Evolutionary conservation across 2,797 vertebrate genomes (phyloP), one percentile per base, ranked within the genome.

Genomic region (Aplochiton taeniatus): DNA sequence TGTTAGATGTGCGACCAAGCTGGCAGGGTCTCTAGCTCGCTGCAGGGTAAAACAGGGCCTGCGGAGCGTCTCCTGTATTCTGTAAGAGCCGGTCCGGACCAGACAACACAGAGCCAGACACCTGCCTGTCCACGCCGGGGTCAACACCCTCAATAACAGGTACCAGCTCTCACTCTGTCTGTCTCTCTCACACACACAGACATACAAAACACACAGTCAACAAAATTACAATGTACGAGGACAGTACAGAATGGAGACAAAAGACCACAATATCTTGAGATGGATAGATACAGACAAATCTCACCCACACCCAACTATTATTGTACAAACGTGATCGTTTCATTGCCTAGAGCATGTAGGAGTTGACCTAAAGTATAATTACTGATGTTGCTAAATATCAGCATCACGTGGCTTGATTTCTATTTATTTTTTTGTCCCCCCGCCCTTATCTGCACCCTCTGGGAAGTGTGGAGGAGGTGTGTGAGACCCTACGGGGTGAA

Each of bases 11-110:
- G 96, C 88, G 79, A 97, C 88, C 43, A 98, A 95, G 77, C 84
- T 98, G 82, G 95, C 95, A 66, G 95, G 95, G 0, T 91, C 96
- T 0, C 66, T 97, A 17, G 96, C 96, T 76, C 94, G 95, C 66
- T 94, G 75, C 82, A 93, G 95, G 75, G 95, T 99, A 76, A 96
- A 94, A 74, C 83, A 93, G 0, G 85, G 86, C 49, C 93, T 95
- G 71, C 83, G 85, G 68, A 94, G 94, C 14, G 82, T 97, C 70
- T 93, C 95, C 18, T 80, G 89, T 51, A 83, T 93, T 78, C 83
- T 99, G 18, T 92, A 95, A 16, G 91, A 94, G 77, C 68, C 60
- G 0, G 59, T 98, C 58, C 89, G 88, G 59, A 92, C 85, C 65
- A 96, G 93, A 80, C 92, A 96, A 42, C 85, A 88, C 59, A 85